Percentiles rank a stretch among this genome's conserved stretches.
Conservation (phyloP, 2,797 vertebrate genomes). For the Heterohyrax brucei region DNA sequence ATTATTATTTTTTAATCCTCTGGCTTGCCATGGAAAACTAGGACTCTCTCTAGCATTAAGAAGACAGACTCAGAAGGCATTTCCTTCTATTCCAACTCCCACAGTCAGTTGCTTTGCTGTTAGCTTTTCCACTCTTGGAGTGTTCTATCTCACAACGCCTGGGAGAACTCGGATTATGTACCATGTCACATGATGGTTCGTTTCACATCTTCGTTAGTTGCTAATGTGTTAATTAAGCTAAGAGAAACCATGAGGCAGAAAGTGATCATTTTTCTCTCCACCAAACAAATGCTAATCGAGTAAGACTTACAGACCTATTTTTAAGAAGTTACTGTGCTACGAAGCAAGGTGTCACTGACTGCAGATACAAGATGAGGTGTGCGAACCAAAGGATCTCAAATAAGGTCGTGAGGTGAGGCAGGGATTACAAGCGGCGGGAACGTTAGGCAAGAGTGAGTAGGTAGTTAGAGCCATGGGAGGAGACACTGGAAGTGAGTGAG, state of each 20-base stretch:
- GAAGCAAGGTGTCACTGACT: background rate
- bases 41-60: background rate
- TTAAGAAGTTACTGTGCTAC: background rate
- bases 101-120: constrained; percentile 79
- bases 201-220: constrained; percentile 84
- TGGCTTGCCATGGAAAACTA: constrained; percentile 24
- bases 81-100: constrained; percentile 80
- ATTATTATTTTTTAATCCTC: background rate
- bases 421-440: background rate
- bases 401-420: background rate
- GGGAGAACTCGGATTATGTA: constrained; percentile 76
- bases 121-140: constrained; percentile 82
- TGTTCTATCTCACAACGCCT: constrained; percentile 83
- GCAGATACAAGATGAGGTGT: background rate
- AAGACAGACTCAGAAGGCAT: constrained; percentile 31
- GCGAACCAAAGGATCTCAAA: background rate
- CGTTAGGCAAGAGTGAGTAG: background rate
- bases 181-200: constrained; percentile 81
- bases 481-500: background rate
- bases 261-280: constrained; percentile 78
- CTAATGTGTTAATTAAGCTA: constrained; percentile 86
- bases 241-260: constrained; percentile 76
- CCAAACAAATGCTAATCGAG: constrained; percentile 77
- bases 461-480: too few relatives aligned
- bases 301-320: constrained; percentile 66